Evolutionary conservation across 2,888 invertebrate species (phyloP).

Genomic region (Trichogramma dendrolimi): DNA sequence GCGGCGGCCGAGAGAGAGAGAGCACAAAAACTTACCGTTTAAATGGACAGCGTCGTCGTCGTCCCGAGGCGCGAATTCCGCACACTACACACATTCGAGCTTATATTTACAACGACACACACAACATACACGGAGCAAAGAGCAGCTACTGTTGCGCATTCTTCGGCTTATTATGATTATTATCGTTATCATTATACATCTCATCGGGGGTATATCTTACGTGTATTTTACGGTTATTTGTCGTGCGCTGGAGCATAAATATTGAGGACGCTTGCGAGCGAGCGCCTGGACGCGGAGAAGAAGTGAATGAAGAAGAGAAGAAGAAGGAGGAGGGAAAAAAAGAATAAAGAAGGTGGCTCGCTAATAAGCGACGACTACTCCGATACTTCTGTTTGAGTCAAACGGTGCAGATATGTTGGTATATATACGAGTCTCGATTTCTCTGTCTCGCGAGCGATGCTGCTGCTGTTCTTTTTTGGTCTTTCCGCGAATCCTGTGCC

Average conservation of each 20-base stretch:
- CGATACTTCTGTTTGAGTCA: no score
- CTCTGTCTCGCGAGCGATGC: no score
- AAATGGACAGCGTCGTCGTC: background rate
- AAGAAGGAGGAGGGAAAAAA: background rate
- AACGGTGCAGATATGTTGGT: no score
- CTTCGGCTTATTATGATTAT: no score
- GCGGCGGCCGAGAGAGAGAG: background rate
- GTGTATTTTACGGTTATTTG: conserved; percentile 6
- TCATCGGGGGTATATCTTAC: background rate
- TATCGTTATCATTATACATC: no score
- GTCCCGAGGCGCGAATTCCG: conserved; percentile 2
- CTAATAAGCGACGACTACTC: background rate
- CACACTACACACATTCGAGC: background rate
- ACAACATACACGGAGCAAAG: no score
- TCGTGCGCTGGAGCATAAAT: conserved; percentile 2
- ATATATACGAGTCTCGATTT: no score
- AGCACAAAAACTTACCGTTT: background rate
- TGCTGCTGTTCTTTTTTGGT: no score
- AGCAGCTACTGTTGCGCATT: no score
- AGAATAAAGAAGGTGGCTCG: background rate
- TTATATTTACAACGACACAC: no score
- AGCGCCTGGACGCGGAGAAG: background rate
- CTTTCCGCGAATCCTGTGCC: no score
- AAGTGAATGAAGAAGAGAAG: background rate
- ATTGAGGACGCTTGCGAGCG: background rate